Base-by-base conservation (phyloP, 2,888 invertebrate species). In the Theretra japonica region DNA sequence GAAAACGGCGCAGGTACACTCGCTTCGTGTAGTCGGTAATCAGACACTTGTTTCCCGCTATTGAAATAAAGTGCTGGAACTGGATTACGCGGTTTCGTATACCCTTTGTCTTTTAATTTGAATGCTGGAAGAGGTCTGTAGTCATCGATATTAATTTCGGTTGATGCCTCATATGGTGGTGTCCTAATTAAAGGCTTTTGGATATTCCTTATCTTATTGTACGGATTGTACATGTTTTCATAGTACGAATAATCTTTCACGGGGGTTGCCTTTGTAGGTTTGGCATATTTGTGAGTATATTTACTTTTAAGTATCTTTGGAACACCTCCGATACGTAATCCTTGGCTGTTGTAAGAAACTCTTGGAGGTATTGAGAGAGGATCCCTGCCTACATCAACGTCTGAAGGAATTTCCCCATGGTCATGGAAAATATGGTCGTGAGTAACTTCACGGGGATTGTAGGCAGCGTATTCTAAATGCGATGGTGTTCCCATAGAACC, bases 381-480 rank as follows among this genome's bases (percentile, higher is more conserved):
- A 11, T 90, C 89, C 73, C 88, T 91, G 17, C 85, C 86, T 68
- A 94, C 81, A 75, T 93, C 92, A 15, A 88, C 74, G 74, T 88
- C 86, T 2, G 90, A 74, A 25, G 94, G 87, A 68, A 94, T 85
- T 83, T 94, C 94, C 19, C 94, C 95, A 70, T 95, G 95, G 76
- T 95, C 94, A 75, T 95, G 94, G 79, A 93, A 92, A 72, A 93
- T 87, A 75, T 95, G 95, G 75, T 94, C 94, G 80, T 95, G 94
- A 5, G 94, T 94, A n/a, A 93, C 94, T 72, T 94, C 94, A 33
- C 89, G 88, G 5, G 94, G 93, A 76, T 91, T 92, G 74, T 94
- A 94, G 25, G 90, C 84, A n/a, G 89, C 81, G 72, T 93, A 94
- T 80, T 94, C 93, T 74, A 93, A 82, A 75, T 92, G 90, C 1